phyloP scores from a whole-genome alignment of 1,140 invertebrate genomes.

The Chironomus striatipennis region DNA sequence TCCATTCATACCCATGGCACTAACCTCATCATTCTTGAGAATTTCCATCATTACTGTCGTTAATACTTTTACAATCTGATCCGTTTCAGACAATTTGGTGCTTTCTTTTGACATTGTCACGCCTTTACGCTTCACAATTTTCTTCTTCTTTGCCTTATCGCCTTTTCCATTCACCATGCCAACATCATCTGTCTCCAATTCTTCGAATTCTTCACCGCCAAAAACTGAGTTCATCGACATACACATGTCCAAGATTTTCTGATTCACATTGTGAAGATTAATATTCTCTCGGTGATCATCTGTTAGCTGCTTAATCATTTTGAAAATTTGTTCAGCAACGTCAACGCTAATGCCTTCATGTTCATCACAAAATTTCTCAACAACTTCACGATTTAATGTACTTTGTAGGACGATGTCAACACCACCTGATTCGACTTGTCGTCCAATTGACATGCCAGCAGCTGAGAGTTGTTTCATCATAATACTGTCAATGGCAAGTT shows the following conservation, averaged over 20 bases:
- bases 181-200: neutral
- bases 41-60: conserved; percentile 10
- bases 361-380: conserved; percentile 19
- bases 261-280: neutral
- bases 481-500: conserved; percentile 54
- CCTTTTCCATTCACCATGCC: neutral
- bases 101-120: neutral
- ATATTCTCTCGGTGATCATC: neutral
- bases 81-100: neutral
- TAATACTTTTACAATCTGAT: neutral
- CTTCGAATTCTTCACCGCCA: neutral
- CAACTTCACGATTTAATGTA: conserved; percentile 42
- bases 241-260: neutral
- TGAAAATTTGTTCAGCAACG: neutral
- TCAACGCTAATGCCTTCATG: neutral
- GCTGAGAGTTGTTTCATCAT: conserved; percentile 59
- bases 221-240: neutral
- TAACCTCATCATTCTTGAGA: neutral
- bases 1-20: neutral
- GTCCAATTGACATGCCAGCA: conserved; percentile 59
- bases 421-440: conserved; percentile 50
- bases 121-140: neutral
- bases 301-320: conserved; percentile 8
- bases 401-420: conserved; percentile 53
- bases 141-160: neutral